Evolutionary conservation across 2,888 invertebrate genomes (phyloP), one percentile per base, ranked within the genome.

Genomic region (Rosalia funebris): DNA sequence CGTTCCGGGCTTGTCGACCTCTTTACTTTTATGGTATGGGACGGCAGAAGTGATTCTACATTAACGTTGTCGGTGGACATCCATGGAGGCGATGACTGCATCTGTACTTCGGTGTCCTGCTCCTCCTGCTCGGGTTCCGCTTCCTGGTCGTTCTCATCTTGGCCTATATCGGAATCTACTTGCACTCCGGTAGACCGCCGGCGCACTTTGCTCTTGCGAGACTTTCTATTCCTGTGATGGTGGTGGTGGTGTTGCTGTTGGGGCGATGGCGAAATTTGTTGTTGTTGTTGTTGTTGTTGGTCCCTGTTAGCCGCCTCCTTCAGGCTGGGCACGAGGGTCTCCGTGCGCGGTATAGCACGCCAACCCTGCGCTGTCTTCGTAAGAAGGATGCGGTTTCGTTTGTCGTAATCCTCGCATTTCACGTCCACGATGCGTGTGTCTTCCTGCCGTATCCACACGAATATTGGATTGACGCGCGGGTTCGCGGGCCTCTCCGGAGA

Each of bases 331-430:
- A 77, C 86, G 81, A 75, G 83, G 76, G 84, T 86, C 78, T 89
- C 89, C 47, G 92, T 92, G 73, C 91, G 87, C 72, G 92, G 93
- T 82, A 90, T 91, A 59, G 91, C 91, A 61, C 90, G 87, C 93
- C 93, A 93, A 74, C 93, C 92, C 79, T 87, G 86, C 39, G 90
- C 85, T 15, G 92, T 92, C 79, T 92, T 92, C 70, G 91, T 91
- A 77, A 93, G 84, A 74, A 91, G 89, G 75, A 93, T 91, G 62
- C 93, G 90, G 83, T 93, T 93, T 60, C 91, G 85, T 79, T 90
- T 88, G 84, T 93, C 93, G 85, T 93, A 93, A 80, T 93, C 93
- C 82, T 93, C 93, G 83, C 92, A 92, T 81, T 89, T 88, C 73
- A 93, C 92, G 82, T 91, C 91, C 77, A 91, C 89, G 81, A 93